Evolutionary conservation across 1,140 invertebrate species (phyloP), one percentile per base, ranked within the genome.

Genomic region (Drosophila funebris): DNA sequence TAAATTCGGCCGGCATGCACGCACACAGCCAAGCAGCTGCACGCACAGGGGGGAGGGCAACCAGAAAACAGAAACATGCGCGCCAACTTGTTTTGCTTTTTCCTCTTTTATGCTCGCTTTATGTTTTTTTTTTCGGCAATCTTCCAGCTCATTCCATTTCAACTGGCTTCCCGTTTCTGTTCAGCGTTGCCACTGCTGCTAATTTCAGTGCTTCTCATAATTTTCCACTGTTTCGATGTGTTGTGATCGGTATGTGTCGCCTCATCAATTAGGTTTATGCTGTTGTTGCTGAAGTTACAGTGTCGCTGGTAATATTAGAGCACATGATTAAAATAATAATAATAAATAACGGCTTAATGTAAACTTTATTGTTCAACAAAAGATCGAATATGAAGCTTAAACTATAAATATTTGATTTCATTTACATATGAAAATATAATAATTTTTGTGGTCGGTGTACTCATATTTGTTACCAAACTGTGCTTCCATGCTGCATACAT

Each of bases 1-100:
- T 79, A 76, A 83, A 82, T 44, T 60, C 46, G 53, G 39, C 78
- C 72, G 73, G 76, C 78, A 64, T 56, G 61, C 78, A 83, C 82
- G 74, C 82, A 87, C 61, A 76, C 74, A 80, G 46, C 11, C 43
- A 20, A 72, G 75, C 62, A 61, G 33, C 24, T 36, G 44, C 46
- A 33, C 72, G 58, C 18, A 50, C 37, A 14, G 33, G 57, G 70
- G 20, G 31, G 33, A 56, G 11, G 48, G 46, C 46, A 14, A 44
- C 54, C 18, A 6, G 63, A 64, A 52, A 54, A 67, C 36, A 73
- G 22, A 67, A 58, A 46, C 63, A 60, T 72, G 63, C 73, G 57
- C 73, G 73, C 54, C 61, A 68, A 78, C 73, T 80, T 84, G 63
- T 66, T 73, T 76, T 72, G 61, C 33, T 41, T 57, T 16, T 61